Conservation (phyloP, 2,888 invertebrate species). For the Drosophila tanythrix region DNA sequence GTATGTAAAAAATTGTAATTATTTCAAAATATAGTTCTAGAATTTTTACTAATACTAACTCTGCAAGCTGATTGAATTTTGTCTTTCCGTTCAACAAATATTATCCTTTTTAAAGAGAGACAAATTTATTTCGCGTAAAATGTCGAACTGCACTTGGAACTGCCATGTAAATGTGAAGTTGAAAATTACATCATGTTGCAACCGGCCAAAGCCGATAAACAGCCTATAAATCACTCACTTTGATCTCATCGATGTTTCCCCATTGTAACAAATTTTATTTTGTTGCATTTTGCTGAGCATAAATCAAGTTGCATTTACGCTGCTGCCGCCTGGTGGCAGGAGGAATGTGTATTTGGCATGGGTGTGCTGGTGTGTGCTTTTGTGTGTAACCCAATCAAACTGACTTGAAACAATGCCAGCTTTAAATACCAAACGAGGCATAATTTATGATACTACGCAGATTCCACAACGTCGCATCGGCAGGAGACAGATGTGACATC, state of each 20-base stretch:
- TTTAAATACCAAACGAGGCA: constrained; percentile 62
- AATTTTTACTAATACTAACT: not conserved
- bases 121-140: constrained; percentile 7
- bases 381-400: constrained; percentile 5
- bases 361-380: not conserved
- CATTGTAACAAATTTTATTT: constrained; percentile 69
- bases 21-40: not conserved
- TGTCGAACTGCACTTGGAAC: constrained; percentile 30
- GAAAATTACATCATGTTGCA: constrained; percentile 64
- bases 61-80: not conserved
- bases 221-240: constrained; percentile 72
- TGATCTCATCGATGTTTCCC: constrained; percentile 73
- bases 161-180: constrained; percentile 56
- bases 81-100: not conserved
- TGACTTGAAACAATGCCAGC: constrained; percentile 57
- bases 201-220: constrained; percentile 56
- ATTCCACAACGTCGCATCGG: constrained; percentile 42
- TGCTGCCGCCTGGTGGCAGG: constrained; percentile 4
- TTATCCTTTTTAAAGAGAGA: not conserved
- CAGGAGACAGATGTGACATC: constrained; percentile 73
- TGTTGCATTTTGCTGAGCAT: constrained; percentile 65
- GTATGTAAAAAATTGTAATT: not conserved
- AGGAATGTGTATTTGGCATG: not conserved
- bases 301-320: constrained; percentile 60
- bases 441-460: constrained; percentile 67